Evolutionary conservation across 2,113 vertebrate genomes (phyloP).

Genomic region (Heterochromis multidens): DNA sequence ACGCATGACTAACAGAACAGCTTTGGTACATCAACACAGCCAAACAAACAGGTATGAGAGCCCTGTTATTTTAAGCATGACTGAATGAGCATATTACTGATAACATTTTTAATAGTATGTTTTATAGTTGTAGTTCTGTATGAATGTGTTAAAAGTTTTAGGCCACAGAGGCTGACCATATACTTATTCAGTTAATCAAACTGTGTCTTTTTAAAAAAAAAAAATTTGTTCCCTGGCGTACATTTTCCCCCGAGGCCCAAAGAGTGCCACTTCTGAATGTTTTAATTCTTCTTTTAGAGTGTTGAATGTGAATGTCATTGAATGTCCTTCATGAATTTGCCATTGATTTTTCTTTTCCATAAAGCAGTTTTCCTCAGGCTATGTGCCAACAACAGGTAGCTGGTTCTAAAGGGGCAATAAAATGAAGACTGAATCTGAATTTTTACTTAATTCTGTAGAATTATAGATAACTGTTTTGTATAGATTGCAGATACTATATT

Average conservation of each 20-base stretch:
- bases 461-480: neutral
- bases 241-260: conserved; percentile 8
- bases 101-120: too few species aligned
- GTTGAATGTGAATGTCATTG: conserved; percentile 61
- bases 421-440: conserved; percentile 8
- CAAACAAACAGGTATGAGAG: conserved; percentile 9
- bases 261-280: conserved; percentile 32
- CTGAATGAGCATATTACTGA: neutral
- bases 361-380: conserved; percentile 51
- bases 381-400: conserved; percentile 47
- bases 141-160: neutral
- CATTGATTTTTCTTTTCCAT: conserved; percentile 65
- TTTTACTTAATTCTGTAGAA: conserved; percentile 2
- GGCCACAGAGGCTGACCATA: neutral
- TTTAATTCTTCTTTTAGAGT: conserved; percentile 56
- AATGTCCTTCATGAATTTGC: conserved; percentile 62
- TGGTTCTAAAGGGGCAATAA: conserved; percentile 29
- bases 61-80: neutral
- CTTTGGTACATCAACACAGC: conserved; percentile 15
- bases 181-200: conserved; percentile 2
- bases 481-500: neutral
- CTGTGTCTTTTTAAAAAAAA: neutral
- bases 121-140: neutral
- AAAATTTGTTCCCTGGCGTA: neutral
- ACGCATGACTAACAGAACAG: conserved; percentile 33